A percentile compares a stretch with the other conserved stretches of the same genome.
These are phyloP conservation scores for Ectemnius continuus DNA, from an alignment of 2,888 invertebrate species.

Conservation along the genomic window DNA sequence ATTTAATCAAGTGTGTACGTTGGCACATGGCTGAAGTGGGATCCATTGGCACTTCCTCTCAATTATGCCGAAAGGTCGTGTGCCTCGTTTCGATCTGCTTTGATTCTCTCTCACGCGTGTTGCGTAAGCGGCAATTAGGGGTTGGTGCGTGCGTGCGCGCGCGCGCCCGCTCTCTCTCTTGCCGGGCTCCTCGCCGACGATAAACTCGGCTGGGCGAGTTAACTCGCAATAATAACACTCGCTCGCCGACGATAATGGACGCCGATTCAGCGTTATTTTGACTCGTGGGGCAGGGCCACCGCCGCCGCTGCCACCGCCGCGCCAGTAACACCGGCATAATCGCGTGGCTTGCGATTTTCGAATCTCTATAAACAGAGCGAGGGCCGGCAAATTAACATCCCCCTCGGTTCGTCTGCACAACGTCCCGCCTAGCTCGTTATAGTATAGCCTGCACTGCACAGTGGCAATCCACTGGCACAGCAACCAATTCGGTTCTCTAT, in stretches of 20 bases:
- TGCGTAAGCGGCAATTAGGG: conserved; percentile 56
- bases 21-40: neutral
- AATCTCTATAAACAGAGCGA: conserved; percentile 55
- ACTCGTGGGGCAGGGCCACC: conserved; percentile 24
- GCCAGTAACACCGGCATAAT: conserved; percentile 44
- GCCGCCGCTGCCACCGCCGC: neutral
- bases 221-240: conserved; percentile 63
- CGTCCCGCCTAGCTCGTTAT: neutral
- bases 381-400: conserved; percentile 59
- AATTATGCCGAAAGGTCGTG: neutral
- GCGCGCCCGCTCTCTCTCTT: neutral
- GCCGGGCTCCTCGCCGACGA: conserved; percentile 56
- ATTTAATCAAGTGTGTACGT: neutral
- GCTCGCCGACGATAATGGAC: conserved; percentile 51
- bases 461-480: neutral
- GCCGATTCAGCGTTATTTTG: conserved; percentile 62
- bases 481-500: neutral
- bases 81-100: conserved; percentile 23
- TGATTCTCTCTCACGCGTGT: conserved; percentile 51
- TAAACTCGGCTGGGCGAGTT: conserved; percentile 60
- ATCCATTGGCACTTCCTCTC: neutral
- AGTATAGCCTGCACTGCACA: neutral
- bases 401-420: conserved; percentile 8
- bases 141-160: neutral
- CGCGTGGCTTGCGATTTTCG: conserved; percentile 61